These are phyloP conservation scores for Cylindroiulus punctatus DNA, from an alignment of 2,888 invertebrate species.

Conservation along the genomic window DNA sequence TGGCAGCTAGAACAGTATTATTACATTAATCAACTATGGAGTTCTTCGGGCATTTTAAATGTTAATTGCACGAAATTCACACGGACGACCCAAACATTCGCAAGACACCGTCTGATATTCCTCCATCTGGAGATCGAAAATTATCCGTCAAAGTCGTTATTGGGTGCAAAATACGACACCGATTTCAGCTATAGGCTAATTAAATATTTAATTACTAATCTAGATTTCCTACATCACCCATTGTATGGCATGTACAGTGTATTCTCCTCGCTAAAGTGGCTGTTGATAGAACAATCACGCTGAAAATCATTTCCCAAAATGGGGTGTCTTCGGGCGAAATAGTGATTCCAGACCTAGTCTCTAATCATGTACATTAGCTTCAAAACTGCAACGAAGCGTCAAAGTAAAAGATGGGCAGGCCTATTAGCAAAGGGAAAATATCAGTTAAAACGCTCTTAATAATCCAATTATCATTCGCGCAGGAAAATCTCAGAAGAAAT, in stretches of 20 bases:
- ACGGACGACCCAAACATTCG: too few relatives aligned
- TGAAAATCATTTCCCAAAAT: slow-evolving; percentile 19
- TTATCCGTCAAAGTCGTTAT: background rate
- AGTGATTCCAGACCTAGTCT: background rate
- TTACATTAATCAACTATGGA: too few relatives aligned
- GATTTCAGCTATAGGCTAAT: background rate
- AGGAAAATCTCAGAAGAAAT: background rate
- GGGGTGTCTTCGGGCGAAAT: background rate
- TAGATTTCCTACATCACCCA: background rate
- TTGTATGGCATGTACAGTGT: background rate
- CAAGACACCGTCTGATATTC: too few relatives aligned
- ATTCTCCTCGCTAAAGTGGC: background rate
- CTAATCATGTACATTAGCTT: background rate
- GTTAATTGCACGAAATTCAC: too few relatives aligned
- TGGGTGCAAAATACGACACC: background rate
- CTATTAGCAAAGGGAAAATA: slow-evolving; percentile 30
- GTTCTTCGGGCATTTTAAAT: too few relatives aligned
- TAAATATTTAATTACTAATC: background rate
- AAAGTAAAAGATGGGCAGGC: background rate
- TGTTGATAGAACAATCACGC: slow-evolving; percentile 6
- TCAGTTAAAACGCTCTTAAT: background rate
- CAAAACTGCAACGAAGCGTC: background rate
- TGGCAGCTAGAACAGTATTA: too few relatives aligned
- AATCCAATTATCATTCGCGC: slow-evolving; percentile 29
- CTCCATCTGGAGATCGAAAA: background rate